Conservation (phyloP, 2,113 vertebrate genomes). For the Anguilla japonica region DNA sequence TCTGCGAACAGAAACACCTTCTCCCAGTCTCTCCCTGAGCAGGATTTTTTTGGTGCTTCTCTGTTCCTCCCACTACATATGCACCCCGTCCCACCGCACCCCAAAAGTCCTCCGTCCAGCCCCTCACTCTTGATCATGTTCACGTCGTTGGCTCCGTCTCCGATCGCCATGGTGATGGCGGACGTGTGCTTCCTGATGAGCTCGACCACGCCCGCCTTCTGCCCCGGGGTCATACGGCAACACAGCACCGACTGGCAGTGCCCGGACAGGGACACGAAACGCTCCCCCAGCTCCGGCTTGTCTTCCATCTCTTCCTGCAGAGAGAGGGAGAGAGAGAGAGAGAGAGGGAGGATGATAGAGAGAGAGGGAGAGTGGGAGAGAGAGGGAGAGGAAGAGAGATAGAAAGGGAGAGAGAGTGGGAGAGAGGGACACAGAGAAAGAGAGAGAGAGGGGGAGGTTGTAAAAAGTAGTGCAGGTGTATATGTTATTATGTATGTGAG, state of each 20-base stretch:
- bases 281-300: conserved; percentile 53
- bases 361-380: conserved; percentile 22
- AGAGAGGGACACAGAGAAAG: no score
- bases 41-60: not conserved
- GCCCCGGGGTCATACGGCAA: conserved; percentile 88
- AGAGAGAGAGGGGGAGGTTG: no score
- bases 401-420: no score
- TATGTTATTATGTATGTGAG: not conserved
- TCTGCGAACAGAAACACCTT: not conserved
- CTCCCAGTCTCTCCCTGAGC: not conserved
- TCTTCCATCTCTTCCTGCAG: conserved; percentile 55
- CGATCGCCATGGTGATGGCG: conserved; percentile 81
- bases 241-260: conserved; percentile 87
- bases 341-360: conserved; percentile 36
- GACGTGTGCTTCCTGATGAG: conserved; percentile 81
- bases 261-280: conserved; percentile 79
- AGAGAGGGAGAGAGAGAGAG: conserved; percentile 1
- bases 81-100: no score
- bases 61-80: not conserved
- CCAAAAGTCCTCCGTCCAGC: no score
- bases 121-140: conserved; percentile 97
- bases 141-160: conserved; percentile 91
- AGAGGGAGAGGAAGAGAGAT: no score
- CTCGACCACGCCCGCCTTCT: conserved; percentile 82
- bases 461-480: not conserved